These are phyloP conservation scores for Meandrusa payeni DNA, from an alignment of 2,888 invertebrate species.

Conservation along the genomic window DNA sequence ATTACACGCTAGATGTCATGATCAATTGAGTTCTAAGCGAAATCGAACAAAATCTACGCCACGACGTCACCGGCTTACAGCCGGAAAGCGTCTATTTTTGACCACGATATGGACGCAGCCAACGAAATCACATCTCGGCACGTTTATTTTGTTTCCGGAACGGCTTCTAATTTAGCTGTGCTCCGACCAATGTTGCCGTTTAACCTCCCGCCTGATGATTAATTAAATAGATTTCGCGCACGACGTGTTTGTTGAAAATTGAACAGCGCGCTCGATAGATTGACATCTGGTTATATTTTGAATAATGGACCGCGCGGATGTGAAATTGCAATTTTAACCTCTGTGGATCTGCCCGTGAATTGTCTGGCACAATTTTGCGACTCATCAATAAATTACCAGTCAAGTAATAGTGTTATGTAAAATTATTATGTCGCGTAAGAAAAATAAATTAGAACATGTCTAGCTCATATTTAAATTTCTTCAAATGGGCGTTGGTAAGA, in stretches of 20 bases:
- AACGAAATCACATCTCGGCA: slow-evolving; percentile 14
- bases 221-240: slow-evolving; percentile 22
- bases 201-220: slow-evolving; percentile 18
- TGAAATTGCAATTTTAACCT: slow-evolving; percentile 17
- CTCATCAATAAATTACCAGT: too few species aligned
- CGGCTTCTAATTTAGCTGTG: slow-evolving; percentile 20
- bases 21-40: neutral
- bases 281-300: slow-evolving; percentile 19
- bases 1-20: neutral
- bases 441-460: too few species aligned
- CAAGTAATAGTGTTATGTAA: too few species aligned
- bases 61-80: neutral
- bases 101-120: slow-evolving; percentile 7
- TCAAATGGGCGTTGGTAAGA: too few species aligned
- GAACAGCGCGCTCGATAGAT: slow-evolving; percentile 11
- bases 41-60: slow-evolving; percentile 2
- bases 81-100: slow-evolving; percentile 7
- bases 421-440: too few species aligned
- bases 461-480: too few species aligned
- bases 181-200: slow-evolving; percentile 17
- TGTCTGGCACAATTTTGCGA: too few species aligned
- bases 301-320: slow-evolving; percentile 12
- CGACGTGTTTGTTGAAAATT: slow-evolving; percentile 20
- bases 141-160: slow-evolving; percentile 22
- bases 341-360: slow-evolving; percentile 1